Percentiles rank a stretch among this genome's conserved stretches.
Evolutionary conservation across 1,140 invertebrate species (phyloP).

Genomic region (Lordiphosa stackelbergi): DNA sequence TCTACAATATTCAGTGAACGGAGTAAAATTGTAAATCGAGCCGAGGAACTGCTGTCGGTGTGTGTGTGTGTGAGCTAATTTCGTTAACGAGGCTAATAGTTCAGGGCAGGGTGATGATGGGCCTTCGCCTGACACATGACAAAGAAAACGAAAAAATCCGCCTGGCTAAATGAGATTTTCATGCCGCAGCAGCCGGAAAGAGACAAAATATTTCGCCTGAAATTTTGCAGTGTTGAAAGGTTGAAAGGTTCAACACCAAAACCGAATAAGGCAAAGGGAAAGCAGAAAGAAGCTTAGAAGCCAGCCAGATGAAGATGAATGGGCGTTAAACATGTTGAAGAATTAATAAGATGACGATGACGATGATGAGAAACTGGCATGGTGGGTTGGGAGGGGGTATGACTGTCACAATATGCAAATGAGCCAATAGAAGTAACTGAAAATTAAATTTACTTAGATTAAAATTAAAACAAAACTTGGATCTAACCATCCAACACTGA

Average conservation of each 20-base stretch:
- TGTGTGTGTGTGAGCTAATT: slow-evolving; percentile 38
- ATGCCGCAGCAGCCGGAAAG: slow-evolving; percentile 22
- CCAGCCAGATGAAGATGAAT: slow-evolving; percentile 65
- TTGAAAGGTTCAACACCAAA: slow-evolving; percentile 45
- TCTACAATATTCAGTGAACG: slow-evolving; percentile 6
- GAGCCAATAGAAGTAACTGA: slow-evolving; percentile 40
- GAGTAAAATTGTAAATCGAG: slow-evolving; percentile 22
- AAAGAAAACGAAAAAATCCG: neutral
- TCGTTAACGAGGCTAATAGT: slow-evolving; percentile 53
- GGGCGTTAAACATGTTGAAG: slow-evolving; percentile 54
- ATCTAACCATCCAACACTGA: neutral
- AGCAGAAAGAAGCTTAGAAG: slow-evolving; percentile 47
- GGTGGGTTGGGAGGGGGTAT: too few species aligned
- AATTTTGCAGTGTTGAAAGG: slow-evolving; percentile 66
- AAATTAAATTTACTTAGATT: slow-evolving; percentile 47
- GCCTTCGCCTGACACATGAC: slow-evolving; percentile 26
- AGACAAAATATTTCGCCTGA: slow-evolving; percentile 52
- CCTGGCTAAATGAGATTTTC: slow-evolving; percentile 46
- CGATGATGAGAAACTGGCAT: slow-evolving; percentile 11
- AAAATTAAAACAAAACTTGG: slow-evolving; percentile 18
- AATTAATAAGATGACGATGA: slow-evolving; percentile 48
- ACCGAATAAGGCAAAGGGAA: slow-evolving; percentile 2
- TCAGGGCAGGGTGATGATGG: slow-evolving; percentile 34
- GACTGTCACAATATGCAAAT: slow-evolving; percentile 34
- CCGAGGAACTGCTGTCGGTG: neutral